Evolutionary conservation across 2,888 invertebrate species (phyloP), one percentile per base, ranked within the genome.

Genomic region (Hypercompe scribonia): DNA sequence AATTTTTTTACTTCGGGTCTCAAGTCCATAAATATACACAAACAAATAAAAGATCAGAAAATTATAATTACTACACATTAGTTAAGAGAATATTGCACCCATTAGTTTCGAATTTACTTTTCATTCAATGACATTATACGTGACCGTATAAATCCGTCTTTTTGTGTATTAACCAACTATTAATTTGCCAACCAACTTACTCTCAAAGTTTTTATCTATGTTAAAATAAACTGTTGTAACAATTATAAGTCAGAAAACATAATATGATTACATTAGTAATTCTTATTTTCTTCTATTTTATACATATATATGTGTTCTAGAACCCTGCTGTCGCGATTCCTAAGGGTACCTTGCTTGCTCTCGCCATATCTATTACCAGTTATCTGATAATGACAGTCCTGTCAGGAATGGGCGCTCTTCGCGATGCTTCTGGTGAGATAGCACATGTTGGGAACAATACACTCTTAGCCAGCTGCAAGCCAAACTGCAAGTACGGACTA

Each of bases 301-400:
- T n/a, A n/a, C n/a, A n/a, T n/a, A n/a, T n/a, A n/a, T n/a, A n/a
- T 28, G 28, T 61, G 1, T 31, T 61, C 31, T 18, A 98, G 97
- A 98, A 99, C 90, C 98, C 99, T 0, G 98, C 98, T 10, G 97
- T 96, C 68, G 97, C 99, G 0, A 99, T 99, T 84, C 99, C 99
- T 0, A 98, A 98, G 88, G 99, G 99, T 42, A 99, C 99, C 0
- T 95, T 99, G 33, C 95, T 99, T 54, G 97, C 99, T 0, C 96
- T 99, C 3, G 89, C 98, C 7, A 97, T 99, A 71, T 99, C 99
- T 0, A 98, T 99, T 96, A 86, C 97, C 36, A 98, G 98, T 74
- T 99, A 99, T 92, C 96, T 97, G 0, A 84, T 97, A 1, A 98
- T 99, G 90, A 98, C 98, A 7, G 82, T 98, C 13, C 97, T 99